These are phyloP conservation scores for Tinamus major DNA, from an alignment of 2,797 vertebrate species.

Conservation along the genomic window DNA sequence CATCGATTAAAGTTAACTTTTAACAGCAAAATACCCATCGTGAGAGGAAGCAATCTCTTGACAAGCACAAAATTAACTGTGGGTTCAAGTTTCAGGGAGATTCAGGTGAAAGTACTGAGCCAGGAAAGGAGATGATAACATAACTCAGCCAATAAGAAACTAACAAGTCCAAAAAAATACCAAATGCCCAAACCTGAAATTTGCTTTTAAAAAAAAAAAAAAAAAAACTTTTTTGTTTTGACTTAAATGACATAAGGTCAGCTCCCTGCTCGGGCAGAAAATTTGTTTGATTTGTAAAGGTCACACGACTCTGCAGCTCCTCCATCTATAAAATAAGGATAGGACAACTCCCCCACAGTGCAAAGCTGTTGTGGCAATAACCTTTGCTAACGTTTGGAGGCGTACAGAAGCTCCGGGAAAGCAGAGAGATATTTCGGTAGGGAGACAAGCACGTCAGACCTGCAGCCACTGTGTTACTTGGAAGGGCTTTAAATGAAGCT, in stretches of 20 bases:
- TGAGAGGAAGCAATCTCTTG: background rate
- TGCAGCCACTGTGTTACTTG: background rate
- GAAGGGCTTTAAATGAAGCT: background rate
- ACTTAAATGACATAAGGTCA: background rate
- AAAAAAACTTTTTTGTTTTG: background rate
- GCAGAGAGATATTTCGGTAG: fast-evolving
- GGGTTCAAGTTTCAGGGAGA: fast-evolving
- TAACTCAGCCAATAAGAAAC: background rate
- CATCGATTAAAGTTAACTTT: background rate
- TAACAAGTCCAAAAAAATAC: background rate
- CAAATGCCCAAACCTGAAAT: background rate
- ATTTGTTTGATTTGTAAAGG: background rate
- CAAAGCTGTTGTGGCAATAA: background rate
- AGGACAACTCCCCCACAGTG: background rate
- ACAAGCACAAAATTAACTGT: background rate
- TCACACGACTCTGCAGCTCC: background rate
- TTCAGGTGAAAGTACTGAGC: fast-evolving
- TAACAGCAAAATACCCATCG: background rate
- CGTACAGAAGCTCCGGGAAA: background rate
- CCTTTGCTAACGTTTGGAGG: background rate
- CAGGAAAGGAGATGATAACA: fast-evolving
- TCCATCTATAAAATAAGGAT: background rate
- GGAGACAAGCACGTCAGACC: background rate
- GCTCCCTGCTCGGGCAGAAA: background rate
- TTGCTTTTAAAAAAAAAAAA: background rate